Evolutionary conservation across 1,140 invertebrate species (phyloP), one percentile per base, ranked within the genome.

Genomic region (Pentalonia nigronervosa): DNA sequence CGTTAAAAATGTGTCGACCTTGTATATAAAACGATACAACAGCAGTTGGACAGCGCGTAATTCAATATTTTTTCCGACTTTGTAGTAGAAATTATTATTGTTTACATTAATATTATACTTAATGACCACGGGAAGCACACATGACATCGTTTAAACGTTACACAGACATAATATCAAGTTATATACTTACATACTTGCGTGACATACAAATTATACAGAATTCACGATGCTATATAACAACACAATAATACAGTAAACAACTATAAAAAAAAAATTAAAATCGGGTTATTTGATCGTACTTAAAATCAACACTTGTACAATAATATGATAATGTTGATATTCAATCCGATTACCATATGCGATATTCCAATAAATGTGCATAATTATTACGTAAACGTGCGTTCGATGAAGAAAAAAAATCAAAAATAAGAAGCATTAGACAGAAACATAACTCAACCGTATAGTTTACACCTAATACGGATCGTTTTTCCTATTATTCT

Each of bases 181-280:
- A 76, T 76, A 60, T 30, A 48, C 11, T 11, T 48, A 48, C 9
- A 9, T n/a, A 30, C 30, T 76, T 17, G 11, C 60, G 60, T 76
- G 60, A 76, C 60, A 76, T 76, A 76, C 60, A 76, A 76, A 76
- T 76, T 76, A 76, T 76, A 76, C 60, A n/a, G 60, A n/a, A 76
- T 76, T 76, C 60, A 76, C 17, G 30, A 76, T 7, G n/a, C n/a
- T n/a, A 53, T 53, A 67, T 41, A 41, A 41, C 4, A 41, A 41
- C 41, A 30, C 2, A 30, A 60, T 76, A 76, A 76, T n/a, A 34
- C 30, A 17, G n/a, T 76, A 76, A 14, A 67, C 60, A 76, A 30
- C 60, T n/a, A 76, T 67, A 67, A 67, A 67, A 67, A 50, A 50
- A n/a, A 67, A 67, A 67, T n/a, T n/a, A 76, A 76, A n/a, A n/a